These are phyloP conservation scores for Antedon bifida DNA, from an alignment of 35 echinoderm and acorn worm genomes.

Conservation along the genomic window DNA sequence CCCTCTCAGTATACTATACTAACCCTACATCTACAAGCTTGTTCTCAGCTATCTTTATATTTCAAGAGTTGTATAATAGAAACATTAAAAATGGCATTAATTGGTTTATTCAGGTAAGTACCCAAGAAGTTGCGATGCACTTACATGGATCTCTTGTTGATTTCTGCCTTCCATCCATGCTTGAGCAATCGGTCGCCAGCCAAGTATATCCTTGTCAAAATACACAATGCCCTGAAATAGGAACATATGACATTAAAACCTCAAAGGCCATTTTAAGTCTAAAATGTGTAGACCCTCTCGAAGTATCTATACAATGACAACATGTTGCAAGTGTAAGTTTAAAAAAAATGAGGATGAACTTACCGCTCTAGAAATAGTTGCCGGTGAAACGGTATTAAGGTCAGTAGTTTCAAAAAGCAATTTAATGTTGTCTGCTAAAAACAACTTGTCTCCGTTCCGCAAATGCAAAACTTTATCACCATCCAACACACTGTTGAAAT, in stretches of 20 bases:
- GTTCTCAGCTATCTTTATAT: no score
- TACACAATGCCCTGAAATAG: slow-evolving; percentile 70
- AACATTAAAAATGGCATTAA: no score
- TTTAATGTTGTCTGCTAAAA: slow-evolving; percentile 86
- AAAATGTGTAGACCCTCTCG: no score
- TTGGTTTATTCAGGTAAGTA: no score
- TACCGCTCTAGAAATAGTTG: slow-evolving; percentile 81
- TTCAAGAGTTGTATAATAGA: no score
- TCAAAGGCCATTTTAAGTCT: no score
- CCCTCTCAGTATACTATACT: no score
- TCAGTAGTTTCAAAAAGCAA: slow-evolving; percentile 83
- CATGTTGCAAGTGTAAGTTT: no score
- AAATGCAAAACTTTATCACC: slow-evolving; percentile 64
- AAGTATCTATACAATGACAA: no score
- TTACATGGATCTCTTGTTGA: slow-evolving; percentile 94
- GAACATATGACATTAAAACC: not conserved
- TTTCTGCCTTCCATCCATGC: slow-evolving; percentile 88
- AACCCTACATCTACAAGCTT: no score
- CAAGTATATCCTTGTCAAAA: slow-evolving; percentile 67
- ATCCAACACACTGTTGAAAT: slow-evolving; percentile 95
- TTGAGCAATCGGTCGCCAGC: slow-evolving; percentile 90
- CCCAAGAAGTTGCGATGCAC: slow-evolving; percentile 13
- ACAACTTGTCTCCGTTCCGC: slow-evolving; percentile 69
- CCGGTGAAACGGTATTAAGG: slow-evolving; percentile 57
- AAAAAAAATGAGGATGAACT: not conserved